These are phyloP conservation scores for Littorina saxatilis DNA, from an alignment of 1,140 invertebrate genomes.

Conservation along the genomic window DNA sequence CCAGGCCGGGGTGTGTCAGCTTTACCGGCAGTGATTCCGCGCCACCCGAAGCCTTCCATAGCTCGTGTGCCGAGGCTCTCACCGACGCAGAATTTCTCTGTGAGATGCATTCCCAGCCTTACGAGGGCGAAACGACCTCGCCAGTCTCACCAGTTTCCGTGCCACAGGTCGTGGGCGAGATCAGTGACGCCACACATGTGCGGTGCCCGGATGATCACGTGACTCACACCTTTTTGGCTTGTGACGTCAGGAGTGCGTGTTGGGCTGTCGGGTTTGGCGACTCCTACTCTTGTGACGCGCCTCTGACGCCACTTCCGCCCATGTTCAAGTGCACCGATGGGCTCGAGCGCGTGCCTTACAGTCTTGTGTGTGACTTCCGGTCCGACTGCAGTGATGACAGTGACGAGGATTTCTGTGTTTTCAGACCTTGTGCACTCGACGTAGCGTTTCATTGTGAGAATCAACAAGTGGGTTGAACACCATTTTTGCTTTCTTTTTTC, in stretches of 20 bases:
- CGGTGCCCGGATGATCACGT: neutral
- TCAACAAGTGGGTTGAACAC: no score
- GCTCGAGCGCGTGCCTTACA: slow-evolving; percentile 9
- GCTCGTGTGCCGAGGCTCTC: no score
- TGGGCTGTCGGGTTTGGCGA: neutral
- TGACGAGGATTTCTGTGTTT: slow-evolving; percentile 28
- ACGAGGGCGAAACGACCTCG: neutral
- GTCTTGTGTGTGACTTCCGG: slow-evolving; percentile 16
- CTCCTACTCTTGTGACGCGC: neutral
- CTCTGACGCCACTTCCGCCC: neutral
- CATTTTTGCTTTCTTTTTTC: no score
- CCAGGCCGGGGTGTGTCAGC: no score
- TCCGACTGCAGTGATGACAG: slow-evolving; percentile 7
- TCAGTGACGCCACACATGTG: no score
- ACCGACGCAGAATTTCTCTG: neutral
- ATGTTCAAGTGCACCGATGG: neutral
- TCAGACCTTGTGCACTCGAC: neutral
- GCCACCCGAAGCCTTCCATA: no score
- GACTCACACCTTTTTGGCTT: slow-evolving; percentile 12
- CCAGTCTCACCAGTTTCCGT: neutral
- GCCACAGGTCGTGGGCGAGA: neutral
- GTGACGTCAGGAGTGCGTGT: neutral
- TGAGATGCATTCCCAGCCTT: neutral
- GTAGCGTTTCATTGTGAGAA: no score
- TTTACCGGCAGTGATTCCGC: no score